Evolutionary conservation across 2,797 vertebrate species (phyloP), one percentile per base, ranked within the genome.

Genomic region (Alcedo atthis): DNA sequence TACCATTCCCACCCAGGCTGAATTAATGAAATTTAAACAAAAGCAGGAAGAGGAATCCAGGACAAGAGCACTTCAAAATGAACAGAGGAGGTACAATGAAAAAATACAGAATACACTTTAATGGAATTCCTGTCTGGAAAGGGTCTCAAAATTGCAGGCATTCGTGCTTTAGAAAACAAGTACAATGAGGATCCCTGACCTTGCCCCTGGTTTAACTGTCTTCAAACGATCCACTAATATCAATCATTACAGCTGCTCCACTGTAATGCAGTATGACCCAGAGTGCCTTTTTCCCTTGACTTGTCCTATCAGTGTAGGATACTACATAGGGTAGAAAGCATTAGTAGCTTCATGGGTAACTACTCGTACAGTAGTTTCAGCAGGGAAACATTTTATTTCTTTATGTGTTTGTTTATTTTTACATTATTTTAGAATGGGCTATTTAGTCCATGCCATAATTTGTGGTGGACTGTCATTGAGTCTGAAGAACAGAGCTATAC

Each of bases 81-180:
- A 98, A 25, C 98, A 97, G 63, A 97, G 71, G 62, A 98, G 98
- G 98, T 99, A 98, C 67, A 94, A 93, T 85, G 54, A 45, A 94
- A 92, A 81, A 70, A 69, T 37, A 12, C 26, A 94, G 77, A 61
- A 74, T n/a, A 69, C 30, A 80, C 20, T 85, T 53, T 16, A 94
- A 70, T 76, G 70, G 18, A 87, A 85, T 93, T 88, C 42, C 22
- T 67, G 4, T 51, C n/a, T 67, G 46, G 45, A 92, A 92, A 66
- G 9, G 24, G 42, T 94, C 71, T 87, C 33, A 76, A 32, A 84
- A 86, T 53, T 54, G 7, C 33, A 57, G 26, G 8, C 19, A 49
- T 25, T 74, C 30, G 5, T 73, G 45, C 48, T 78, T 93, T 75
- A 55, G 66, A 69, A 76, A 62, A 77, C 2, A 7, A 46, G 14